A percentile compares a stretch with the other conserved stretches of the same genome.
These are phyloP conservation scores for Apeltes quadracus DNA, from an alignment of 2,113 vertebrate species.

Conservation along the genomic window DNA sequence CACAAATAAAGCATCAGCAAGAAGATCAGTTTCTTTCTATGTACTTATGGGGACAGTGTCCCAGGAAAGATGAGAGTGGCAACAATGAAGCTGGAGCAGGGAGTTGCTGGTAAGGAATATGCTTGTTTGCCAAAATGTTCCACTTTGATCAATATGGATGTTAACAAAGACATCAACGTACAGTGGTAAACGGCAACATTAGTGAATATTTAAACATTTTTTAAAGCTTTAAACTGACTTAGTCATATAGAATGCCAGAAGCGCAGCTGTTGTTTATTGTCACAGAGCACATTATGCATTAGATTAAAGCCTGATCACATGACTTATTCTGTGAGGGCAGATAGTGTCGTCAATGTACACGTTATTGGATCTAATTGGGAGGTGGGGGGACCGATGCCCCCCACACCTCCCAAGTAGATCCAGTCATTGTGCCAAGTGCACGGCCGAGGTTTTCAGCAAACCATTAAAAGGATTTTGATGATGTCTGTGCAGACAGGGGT, in stretches of 20 bases:
- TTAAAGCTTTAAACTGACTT: neutral
- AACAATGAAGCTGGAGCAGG: neutral
- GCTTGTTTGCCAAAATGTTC: no score
- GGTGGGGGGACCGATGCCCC: no score
- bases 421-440: neutral
- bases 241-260: neutral
- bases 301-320: neutral
- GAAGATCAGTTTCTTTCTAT: neutral
- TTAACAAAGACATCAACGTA: neutral
- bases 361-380: neutral
- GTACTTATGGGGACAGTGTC: neutral
- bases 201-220: no score
- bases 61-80: neutral
- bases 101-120: no score
- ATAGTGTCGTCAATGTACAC: neutral
- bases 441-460: neutral
- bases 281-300: neutral
- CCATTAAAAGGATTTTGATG: neutral
- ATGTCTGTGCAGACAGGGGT: constrained; percentile 85
- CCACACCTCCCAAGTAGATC: no score
- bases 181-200: neutral
- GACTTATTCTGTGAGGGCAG: neutral
- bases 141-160: no score
- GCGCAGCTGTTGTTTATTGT: neutral
- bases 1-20: neutral